These are phyloP conservation scores for Trichogramma dendrolimi DNA, from an alignment of 2,888 invertebrate species.

Conservation along the genomic window DNA sequence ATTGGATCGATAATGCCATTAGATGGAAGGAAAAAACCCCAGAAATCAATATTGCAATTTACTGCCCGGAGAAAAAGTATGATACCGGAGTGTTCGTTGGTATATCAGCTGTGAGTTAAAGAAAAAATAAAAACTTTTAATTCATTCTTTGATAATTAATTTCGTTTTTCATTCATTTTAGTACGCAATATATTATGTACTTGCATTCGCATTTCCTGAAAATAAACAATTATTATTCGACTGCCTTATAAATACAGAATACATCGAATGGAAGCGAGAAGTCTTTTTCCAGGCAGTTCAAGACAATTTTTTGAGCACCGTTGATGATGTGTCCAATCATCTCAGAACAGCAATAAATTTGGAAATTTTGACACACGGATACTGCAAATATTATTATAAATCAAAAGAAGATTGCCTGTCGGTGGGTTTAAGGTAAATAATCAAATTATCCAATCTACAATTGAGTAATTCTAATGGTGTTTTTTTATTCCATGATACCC, in stretches of 20 bases:
- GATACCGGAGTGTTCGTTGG: slow-evolving; percentile 47
- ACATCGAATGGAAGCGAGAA: slow-evolving; percentile 37
- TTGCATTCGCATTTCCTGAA: slow-evolving; percentile 40
- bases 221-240: slow-evolving; percentile 34
- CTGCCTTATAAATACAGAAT: slow-evolving; percentile 35
- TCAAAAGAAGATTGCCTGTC: slow-evolving; percentile 26
- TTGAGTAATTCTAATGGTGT: background rate
- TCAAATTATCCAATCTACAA: background rate
- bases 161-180: background rate
- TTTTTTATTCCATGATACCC: background rate
- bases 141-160: background rate
- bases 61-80: slow-evolving; percentile 51
- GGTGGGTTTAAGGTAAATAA: slow-evolving; percentile 9
- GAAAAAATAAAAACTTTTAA: background rate
- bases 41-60: slow-evolving; percentile 46
- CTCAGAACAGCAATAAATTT: background rate
- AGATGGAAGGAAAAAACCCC: slow-evolving; percentile 43
- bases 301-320: slow-evolving; percentile 14
- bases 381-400: slow-evolving; percentile 24
- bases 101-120: slow-evolving; percentile 30
- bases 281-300: slow-evolving; percentile 37
- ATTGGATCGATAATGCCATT: slow-evolving; percentile 49
- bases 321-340: slow-evolving; percentile 24
- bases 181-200: background rate
- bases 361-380: too few species aligned